Conservation (phyloP, 2,888 invertebrate species). For the Panorpa germanica region DNA sequence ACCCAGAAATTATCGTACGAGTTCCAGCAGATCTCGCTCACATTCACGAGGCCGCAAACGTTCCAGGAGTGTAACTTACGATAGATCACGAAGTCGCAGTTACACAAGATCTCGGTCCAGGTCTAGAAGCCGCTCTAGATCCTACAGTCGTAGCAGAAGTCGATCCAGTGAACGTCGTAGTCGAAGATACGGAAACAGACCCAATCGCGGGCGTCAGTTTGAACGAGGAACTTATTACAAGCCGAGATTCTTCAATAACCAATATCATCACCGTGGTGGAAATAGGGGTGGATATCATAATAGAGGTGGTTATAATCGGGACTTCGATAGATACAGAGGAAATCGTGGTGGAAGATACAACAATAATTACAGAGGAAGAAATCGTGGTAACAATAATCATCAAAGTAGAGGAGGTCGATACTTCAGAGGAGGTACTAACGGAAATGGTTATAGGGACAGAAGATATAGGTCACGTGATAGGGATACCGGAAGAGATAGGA, state of each 20-base stretch:
- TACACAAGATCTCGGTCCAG: conserved; percentile 38
- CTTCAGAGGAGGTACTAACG: no score
- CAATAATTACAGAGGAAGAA: no score
- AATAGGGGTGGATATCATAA: conserved; percentile 25
- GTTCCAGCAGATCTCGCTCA: conserved; percentile 13
- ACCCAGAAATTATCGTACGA: conserved; percentile 8
- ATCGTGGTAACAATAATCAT: no score
- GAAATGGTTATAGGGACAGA: no score
- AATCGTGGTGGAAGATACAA: no score
- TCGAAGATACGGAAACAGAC: conserved; percentile 5
- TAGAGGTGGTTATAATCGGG: conserved; percentile 19
- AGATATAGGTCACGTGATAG: no score
- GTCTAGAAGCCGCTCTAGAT: conserved; percentile 32
- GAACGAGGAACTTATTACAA: conserved; percentile 65
- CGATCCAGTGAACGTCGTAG: conserved; percentile 11
- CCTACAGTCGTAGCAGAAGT: conserved; percentile 10
- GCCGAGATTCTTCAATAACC: conserved; percentile 43
- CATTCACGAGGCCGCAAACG: conserved; percentile 17
- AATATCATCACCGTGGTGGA: conserved; percentile 32
- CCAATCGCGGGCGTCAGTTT: no score
- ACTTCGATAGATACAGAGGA: no score
- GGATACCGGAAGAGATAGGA: no score
- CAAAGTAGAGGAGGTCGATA: no score
- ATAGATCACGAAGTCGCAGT: conserved; percentile 24
- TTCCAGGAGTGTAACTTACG: no score